These are phyloP conservation scores for Erpornis zantholeuca DNA, from an alignment of 2,113 vertebrate genomes.

Conservation along the genomic window DNA sequence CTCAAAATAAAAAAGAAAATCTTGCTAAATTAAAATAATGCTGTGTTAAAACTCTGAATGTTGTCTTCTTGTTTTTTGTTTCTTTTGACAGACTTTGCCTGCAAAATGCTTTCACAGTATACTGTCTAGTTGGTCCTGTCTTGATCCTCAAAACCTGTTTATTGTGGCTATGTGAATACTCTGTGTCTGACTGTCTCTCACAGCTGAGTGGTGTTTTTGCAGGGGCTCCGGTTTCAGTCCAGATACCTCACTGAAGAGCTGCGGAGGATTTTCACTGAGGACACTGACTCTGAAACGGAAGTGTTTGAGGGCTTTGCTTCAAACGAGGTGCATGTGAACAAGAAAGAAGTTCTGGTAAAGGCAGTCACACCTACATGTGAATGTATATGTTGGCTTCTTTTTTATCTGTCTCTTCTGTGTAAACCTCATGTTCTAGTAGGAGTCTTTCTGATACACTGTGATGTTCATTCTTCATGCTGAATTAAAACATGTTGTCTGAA, in stretches of 20 bases:
- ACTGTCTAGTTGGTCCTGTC: not conserved
- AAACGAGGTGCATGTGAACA: slow-evolving; percentile 42
- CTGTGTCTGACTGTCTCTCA: not conserved
- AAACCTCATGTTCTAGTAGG: not conserved
- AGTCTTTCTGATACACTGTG: not conserved
- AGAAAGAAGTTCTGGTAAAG: slow-evolving; percentile 61
- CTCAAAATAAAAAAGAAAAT: not conserved
- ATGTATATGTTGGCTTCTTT: not conserved
- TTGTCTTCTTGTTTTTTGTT: not conserved
- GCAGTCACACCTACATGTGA: not conserved
- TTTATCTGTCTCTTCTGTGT: not conserved
- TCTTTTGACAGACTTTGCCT: not conserved
- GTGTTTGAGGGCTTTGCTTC: slow-evolving; percentile 86
- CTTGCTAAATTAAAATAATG: not conserved
- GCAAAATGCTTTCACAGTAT: not conserved
- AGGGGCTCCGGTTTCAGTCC: slow-evolving; percentile 77
- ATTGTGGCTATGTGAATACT: not conserved
- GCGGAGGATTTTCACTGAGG: slow-evolving; percentile 84
- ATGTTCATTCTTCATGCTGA: not conserved
- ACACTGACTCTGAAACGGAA: slow-evolving; percentile 85
- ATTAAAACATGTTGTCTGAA: not conserved
- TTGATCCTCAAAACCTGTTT: not conserved
- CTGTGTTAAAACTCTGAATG: not conserved
- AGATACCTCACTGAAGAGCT: slow-evolving; percentile 84
- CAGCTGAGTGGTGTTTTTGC: not conserved